Percentiles rank a stretch among this genome's conserved stretches.
Evolutionary conservation across 2,113 vertebrate species (phyloP).

Genomic region (Grallaria varia): DNA sequence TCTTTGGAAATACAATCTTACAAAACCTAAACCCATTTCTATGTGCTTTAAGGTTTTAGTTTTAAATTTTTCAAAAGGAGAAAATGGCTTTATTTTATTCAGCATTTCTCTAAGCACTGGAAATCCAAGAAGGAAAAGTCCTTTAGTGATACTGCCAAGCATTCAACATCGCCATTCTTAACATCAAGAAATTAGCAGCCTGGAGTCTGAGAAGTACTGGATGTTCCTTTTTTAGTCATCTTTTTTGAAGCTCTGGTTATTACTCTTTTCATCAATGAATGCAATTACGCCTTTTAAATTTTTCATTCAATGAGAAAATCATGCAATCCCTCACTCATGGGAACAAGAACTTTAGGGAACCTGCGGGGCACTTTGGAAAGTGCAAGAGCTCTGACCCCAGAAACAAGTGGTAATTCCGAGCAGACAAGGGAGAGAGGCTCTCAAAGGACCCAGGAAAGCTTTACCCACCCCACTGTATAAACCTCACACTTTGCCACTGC

Average conservation of each 20-base stretch:
- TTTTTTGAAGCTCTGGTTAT: not conserved
- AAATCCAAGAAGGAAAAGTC: not conserved
- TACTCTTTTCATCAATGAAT: not conserved
- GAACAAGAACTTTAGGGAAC: not conserved
- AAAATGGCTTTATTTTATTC: not conserved
- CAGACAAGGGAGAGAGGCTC: not conserved
- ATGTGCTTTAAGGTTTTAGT: not conserved
- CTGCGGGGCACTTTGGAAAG: not conserved
- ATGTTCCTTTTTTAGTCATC: not conserved
- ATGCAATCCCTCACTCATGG: not conserved
- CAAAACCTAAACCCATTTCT: not conserved
- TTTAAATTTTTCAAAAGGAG: not conserved
- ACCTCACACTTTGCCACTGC: not conserved
- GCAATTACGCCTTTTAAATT: not conserved
- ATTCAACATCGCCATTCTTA: not conserved
- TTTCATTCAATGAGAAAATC: not conserved
- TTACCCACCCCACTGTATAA: not conserved
- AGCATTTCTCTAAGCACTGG: not conserved
- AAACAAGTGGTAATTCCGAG: not conserved
- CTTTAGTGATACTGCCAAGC: not conserved
- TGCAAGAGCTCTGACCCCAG: not conserved
- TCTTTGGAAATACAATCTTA: not conserved
- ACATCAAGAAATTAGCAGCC: not conserved
- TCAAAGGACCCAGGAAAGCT: not conserved
- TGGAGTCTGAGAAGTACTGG: not conserved